Evolutionary conservation across 1,140 invertebrate genomes (phyloP).

Genomic region (Sminthurinus signatus): DNA sequence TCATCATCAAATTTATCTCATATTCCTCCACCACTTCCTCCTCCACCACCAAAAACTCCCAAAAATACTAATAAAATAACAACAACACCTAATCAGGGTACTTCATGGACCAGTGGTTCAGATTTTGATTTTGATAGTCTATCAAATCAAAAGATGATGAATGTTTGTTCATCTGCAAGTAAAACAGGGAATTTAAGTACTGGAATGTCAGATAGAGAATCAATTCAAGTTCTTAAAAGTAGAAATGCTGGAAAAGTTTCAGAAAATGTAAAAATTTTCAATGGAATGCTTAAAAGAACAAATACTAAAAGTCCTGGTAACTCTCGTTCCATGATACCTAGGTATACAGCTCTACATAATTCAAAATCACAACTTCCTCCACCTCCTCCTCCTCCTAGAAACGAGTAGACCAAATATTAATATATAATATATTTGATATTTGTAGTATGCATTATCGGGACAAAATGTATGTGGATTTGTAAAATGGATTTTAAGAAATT

Average conservation of each 20-base stretch:
- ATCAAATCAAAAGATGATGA: too few relatives aligned
- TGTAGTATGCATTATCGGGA: too few relatives aligned
- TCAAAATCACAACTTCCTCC: too few relatives aligned
- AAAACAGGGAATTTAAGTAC: too few relatives aligned
- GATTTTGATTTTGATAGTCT: conserved; percentile 22
- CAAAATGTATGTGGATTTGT: too few relatives aligned
- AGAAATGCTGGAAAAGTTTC: conserved; percentile 34
- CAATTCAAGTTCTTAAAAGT: conserved; percentile 32
- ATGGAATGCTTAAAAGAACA: not conserved
- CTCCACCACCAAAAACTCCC: not conserved
- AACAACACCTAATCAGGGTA: conserved; percentile 11
- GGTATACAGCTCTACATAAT: conserved; percentile 20
- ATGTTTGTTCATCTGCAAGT: too few relatives aligned
- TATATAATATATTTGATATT: too few relatives aligned
- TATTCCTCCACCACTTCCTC: too few relatives aligned
- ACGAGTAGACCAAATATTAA: too few relatives aligned
- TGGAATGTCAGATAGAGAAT: conserved; percentile 22
- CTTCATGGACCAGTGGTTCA: conserved; percentile 15
- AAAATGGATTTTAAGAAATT: too few relatives aligned
- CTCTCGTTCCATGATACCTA: conserved; percentile 16
- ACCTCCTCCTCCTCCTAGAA: too few relatives aligned
- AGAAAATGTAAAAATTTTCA: conserved; percentile 20
- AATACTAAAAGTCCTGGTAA: not conserved
- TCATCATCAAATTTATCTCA: too few relatives aligned
- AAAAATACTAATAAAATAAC: not conserved